These are phyloP conservation scores for Drosophila ercepeae DNA, from an alignment of 1,140 invertebrate genomes.

Conservation along the genomic window DNA sequence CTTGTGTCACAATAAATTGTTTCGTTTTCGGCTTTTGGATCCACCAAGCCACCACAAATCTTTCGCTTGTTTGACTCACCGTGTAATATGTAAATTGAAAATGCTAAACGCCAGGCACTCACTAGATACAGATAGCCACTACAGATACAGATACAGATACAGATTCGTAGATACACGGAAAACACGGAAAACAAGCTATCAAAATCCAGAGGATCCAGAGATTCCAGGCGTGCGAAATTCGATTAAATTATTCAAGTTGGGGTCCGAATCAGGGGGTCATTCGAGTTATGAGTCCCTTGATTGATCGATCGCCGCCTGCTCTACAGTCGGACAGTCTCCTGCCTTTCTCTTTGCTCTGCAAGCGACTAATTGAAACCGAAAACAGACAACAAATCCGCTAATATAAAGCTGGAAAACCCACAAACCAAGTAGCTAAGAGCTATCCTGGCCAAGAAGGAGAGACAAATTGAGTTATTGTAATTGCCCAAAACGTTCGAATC, in stretches of 20 bases:
- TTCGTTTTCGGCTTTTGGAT: conserved; percentile 48
- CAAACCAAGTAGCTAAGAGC: conserved; percentile 3
- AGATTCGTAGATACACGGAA: conserved; percentile 28
- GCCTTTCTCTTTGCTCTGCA: conserved; percentile 59
- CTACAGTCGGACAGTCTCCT: conserved; percentile 57
- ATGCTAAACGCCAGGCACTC: conserved; percentile 74
- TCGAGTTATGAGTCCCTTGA: not conserved
- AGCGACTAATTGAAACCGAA: conserved; percentile 58
- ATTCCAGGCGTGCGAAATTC: conserved; percentile 25
- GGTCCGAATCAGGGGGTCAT: not conserved
- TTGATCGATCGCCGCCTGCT: conserved; percentile 27
- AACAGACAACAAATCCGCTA: conserved; percentile 31
- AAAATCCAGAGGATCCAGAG: conserved; percentile 5
- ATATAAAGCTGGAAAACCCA: conserved; percentile 20
- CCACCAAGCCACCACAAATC: conserved; percentile 59
- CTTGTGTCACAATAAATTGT: conserved; percentile 79
- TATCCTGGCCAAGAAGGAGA: not conserved
- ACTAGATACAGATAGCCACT: conserved; percentile 37
- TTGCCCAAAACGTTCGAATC: conserved; percentile 77
- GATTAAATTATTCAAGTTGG: conserved; percentile 8
- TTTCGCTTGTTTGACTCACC: conserved; percentile 66
- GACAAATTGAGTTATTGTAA: conserved; percentile 78
- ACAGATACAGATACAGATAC: conserved; percentile 35
- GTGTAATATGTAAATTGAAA: conserved; percentile 82
- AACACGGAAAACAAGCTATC: conserved; percentile 20